phyloP scores from a whole-genome alignment of 2,888 invertebrate species.

The Meiosimyza decipiens region DNA sequence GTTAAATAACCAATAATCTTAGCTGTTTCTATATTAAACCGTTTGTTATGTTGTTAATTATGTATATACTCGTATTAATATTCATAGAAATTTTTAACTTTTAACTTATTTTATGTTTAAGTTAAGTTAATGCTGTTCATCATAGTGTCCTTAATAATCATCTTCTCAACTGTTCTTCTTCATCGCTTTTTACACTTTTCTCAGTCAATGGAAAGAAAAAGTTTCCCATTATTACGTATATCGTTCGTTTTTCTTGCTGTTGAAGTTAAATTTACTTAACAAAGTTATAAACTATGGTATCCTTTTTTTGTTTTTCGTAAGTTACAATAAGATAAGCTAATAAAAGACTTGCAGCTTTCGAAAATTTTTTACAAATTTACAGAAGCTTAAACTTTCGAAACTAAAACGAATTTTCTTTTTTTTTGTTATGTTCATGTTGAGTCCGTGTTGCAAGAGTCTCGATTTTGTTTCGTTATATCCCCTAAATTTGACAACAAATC shows the following conservation, averaged over 20 bases:
- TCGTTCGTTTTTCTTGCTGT: conserved; percentile 9
- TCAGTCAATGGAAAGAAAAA: conserved; percentile 45
- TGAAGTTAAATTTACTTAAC: neutral
- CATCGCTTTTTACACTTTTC: conserved; percentile 15
- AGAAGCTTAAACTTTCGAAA: neutral
- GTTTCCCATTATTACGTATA: conserved; percentile 36
- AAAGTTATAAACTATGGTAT: conserved; percentile 10
- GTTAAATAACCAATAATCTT: too few species aligned
- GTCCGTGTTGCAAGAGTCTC: too few species aligned
- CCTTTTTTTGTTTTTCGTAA: neutral
- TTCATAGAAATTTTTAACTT: too few species aligned
- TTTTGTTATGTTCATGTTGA: neutral
- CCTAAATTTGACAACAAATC: too few species aligned
- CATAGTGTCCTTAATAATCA: too few species aligned
- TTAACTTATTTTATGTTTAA: too few species aligned
- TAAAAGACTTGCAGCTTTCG: neutral
- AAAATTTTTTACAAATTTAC: conserved; percentile 22
- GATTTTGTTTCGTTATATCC: too few species aligned
- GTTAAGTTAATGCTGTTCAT: too few species aligned
- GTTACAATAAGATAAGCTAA: neutral
- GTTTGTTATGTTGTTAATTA: too few species aligned
- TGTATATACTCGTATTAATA: too few species aligned
- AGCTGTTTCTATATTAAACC: too few species aligned
- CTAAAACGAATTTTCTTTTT: neutral
- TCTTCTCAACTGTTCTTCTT: conserved; percentile 18